Percentiles rank a stretch among this genome's conserved stretches.
Conservation (phyloP, 2,113 vertebrate genomes). For the Strigops habroptila region DNA sequence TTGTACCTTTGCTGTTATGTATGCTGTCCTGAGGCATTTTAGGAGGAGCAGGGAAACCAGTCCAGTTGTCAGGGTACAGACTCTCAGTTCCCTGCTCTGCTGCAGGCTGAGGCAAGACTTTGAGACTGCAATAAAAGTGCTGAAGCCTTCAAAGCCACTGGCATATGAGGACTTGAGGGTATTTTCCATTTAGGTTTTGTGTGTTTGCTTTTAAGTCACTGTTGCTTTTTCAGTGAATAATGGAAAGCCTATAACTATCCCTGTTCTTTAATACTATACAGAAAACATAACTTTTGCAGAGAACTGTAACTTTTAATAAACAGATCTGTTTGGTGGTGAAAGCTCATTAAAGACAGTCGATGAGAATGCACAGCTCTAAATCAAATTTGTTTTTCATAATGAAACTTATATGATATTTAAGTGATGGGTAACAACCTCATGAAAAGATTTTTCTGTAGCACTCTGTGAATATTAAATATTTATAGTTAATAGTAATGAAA, state of each 20-base stretch:
- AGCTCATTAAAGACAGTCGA: neutral
- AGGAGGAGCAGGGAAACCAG: neutral
- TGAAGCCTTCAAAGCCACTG: neutral
- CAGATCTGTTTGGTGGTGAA: neutral
- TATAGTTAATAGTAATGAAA: neutral
- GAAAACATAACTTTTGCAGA: neutral
- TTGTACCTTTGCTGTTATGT: neutral
- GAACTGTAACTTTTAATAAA: neutral
- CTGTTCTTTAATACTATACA: neutral
- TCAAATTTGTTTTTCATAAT: neutral
- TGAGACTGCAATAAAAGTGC: neutral
- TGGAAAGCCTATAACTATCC: neutral
- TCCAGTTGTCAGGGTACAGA: too few relatives aligned
- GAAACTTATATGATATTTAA: neutral
- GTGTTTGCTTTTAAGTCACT: neutral
- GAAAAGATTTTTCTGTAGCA: neutral
- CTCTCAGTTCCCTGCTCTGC: neutral
- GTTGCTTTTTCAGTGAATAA: neutral
- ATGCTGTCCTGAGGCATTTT: neutral
- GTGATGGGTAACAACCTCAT: neutral
- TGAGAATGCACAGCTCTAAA: neutral
- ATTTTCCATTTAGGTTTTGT: neutral
- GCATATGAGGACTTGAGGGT: neutral
- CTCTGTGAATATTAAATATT: neutral
- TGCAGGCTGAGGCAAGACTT: neutral